Base-by-base conservation (phyloP, 1,140 invertebrate genomes). In the Chelonus insularis region DNA sequence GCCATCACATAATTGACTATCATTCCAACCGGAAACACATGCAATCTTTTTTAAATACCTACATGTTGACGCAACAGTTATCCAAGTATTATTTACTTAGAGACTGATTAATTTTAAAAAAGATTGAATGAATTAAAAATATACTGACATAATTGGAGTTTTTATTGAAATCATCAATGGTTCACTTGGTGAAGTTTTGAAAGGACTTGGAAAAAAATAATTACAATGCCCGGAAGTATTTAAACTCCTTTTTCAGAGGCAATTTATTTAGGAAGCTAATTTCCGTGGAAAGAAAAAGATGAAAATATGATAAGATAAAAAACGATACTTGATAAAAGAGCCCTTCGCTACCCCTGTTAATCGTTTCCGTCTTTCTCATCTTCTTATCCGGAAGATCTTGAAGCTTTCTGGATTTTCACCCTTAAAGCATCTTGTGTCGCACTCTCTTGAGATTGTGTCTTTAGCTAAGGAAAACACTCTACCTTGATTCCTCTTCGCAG, bases 391-490 rank as follows among this genome's bases (percentile, higher is more conserved):
- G 55, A 69, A 65, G 55, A 72, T 62, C 66, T 67, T 62, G 54
- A 52, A 47, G 50, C 58, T 63, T 60, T 36, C 51, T 29, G 60
- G 45, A 36, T 66, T 61, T 51, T 36, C 51, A 32, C 57, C 59
- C 18, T 32, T 37, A 36, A 43, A 59, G 20, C 23, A 25, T 37
- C 9, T 39, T 39, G 60, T 48, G 29, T 60, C 48, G 51, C 54
- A 45, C 51, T 51, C 20, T 58, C 57, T 55, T 55, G 12, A 41
- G 37, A 43, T 12, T 21, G 12, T 16, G 20, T 39, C n/a, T 59
- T 48, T 20, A 39, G 45, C 47, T 71, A 69, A 77, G 80, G 77
- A 78, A 79, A 77, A 71, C 71, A 72, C 71, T 79, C 74, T 76
- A 72, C 73, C 72, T 72, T 67, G 52, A 58, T 60, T 65, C 66